These are phyloP conservation scores for Alexandromys fortis DNA, from an alignment of 2,113 vertebrate species.

Conservation along the genomic window DNA sequence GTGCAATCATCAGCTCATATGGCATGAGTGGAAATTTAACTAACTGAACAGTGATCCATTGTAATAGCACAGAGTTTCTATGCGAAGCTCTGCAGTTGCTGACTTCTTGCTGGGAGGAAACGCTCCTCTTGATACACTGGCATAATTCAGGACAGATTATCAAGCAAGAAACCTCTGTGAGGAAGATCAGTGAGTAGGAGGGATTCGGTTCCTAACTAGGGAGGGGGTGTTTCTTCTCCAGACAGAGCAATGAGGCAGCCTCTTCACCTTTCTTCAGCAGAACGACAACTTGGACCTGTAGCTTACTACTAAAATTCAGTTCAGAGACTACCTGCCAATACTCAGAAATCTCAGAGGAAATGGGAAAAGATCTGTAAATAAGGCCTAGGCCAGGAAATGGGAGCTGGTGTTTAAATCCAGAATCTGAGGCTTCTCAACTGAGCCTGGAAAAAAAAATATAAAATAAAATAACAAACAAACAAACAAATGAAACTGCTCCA, in stretches of 20 bases:
- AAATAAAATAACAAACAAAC: background rate
- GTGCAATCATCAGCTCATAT: background rate
- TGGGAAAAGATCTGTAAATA: background rate
- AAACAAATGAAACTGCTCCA: background rate
- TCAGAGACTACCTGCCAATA: background rate
- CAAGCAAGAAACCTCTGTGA: constrained; percentile 67
- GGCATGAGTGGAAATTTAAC: background rate
- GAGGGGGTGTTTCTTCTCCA: background rate
- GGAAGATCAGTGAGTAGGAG: constrained; percentile 71
- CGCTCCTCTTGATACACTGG: constrained; percentile 78
- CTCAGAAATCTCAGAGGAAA: constrained; percentile 18
- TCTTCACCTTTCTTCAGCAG: background rate
- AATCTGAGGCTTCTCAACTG: background rate
- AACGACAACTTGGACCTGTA: constrained; percentile 6
- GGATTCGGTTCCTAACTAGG: constrained; percentile 78
- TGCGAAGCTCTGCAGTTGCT: constrained; percentile 63
- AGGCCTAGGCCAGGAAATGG: background rate
- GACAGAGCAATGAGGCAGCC: background rate
- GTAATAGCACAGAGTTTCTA: background rate
- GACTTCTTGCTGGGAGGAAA: constrained; percentile 71
- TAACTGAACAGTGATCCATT: background rate
- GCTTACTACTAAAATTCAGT: background rate
- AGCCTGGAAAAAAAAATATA: background rate
- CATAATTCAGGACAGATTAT: constrained; percentile 78
- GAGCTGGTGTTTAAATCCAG: background rate